These are phyloP conservation scores for Drosophila ananassae DNA, from an alignment of 1,140 invertebrate genomes.

Conservation along the genomic window DNA sequence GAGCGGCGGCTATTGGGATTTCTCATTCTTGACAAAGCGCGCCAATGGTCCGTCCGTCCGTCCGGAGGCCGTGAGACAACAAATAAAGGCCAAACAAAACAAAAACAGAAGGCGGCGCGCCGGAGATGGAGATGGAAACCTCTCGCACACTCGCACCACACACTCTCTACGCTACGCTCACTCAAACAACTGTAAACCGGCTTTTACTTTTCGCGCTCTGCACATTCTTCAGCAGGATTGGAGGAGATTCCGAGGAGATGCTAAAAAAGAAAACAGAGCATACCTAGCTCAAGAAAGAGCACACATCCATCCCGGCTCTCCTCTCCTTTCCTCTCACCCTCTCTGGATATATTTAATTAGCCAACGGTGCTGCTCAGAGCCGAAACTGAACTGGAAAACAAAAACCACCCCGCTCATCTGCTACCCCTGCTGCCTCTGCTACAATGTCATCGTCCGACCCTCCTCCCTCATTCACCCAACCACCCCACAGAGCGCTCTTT, in stretches of 20 bases:
- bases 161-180: slow-evolving; percentile 19
- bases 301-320: slow-evolving; percentile 38
- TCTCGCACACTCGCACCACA: slow-evolving; percentile 13
- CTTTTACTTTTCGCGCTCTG: slow-evolving; percentile 77
- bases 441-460: slow-evolving; percentile 38
- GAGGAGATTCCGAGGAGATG: slow-evolving; percentile 55
- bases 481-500: slow-evolving; percentile 40
- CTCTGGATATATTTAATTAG: slow-evolving; percentile 67
- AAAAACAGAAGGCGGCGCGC: slow-evolving; percentile 31
- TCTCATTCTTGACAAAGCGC: slow-evolving; percentile 16
- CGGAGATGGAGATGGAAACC: slow-evolving; percentile 28
- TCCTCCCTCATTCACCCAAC: neutral
- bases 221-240: slow-evolving; percentile 67
- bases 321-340: slow-evolving; percentile 28
- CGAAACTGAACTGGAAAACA: slow-evolving; percentile 13
- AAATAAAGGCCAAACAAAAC: slow-evolving; percentile 32
- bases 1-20: slow-evolving; percentile 5
- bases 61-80: slow-evolving; percentile 5
- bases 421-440: slow-evolving; percentile 39
- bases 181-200: slow-evolving; percentile 63
- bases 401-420: slow-evolving; percentile 23
- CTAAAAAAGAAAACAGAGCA: slow-evolving; percentile 41
- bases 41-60: neutral
- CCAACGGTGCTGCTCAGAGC: slow-evolving; percentile 49
- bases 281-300: slow-evolving; percentile 61